A percentile compares a stretch with the other conserved stretches of the same genome.
phyloP scores from a whole-genome alignment of 2,888 invertebrate genomes.

The Spialia ferax region DNA sequence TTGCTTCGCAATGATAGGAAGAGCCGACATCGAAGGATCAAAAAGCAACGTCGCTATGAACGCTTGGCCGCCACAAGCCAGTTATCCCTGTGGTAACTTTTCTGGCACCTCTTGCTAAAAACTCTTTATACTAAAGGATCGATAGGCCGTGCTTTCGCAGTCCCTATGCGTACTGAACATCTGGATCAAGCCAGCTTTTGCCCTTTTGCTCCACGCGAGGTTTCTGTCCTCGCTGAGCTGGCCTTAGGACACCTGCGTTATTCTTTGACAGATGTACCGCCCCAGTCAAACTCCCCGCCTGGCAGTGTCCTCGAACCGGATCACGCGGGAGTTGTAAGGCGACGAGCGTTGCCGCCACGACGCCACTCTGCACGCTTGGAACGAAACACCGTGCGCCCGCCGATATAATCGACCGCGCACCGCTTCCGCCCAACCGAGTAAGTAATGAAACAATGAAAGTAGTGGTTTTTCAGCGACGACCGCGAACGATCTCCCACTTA shows the following conservation, averaged over 20 bases:
- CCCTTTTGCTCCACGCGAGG: constrained; percentile 90
- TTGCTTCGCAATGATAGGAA: constrained; percentile 92
- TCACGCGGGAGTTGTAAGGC: constrained; percentile 63
- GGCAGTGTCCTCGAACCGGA: constrained; percentile 87
- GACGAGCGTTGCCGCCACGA: constrained; percentile 71
- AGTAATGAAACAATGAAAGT: constrained; percentile 48
- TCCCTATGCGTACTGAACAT: constrained; percentile 89
- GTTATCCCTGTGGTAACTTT: constrained; percentile 91
- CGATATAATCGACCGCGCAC: constrained; percentile 55
- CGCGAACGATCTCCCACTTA: constrained; percentile 74
- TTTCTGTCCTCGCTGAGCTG: constrained; percentile 89
- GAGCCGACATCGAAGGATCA: constrained; percentile 92
- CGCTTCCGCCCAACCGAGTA: constrained; percentile 60
- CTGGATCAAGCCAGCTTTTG: constrained; percentile 89
- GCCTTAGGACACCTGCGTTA: constrained; percentile 89
- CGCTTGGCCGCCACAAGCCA: constrained; percentile 89
- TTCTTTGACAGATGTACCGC: constrained; percentile 89
- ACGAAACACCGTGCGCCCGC: constrained; percentile 57
- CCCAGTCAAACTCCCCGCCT: constrained; percentile 89
- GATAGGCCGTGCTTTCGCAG: constrained; percentile 89
- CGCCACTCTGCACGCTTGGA: constrained; percentile 84
- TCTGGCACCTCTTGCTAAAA: constrained; percentile 89
- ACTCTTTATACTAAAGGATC: constrained; percentile 87
- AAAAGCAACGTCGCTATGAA: constrained; percentile 89
- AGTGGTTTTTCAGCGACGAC: constrained; percentile 15